These are phyloP conservation scores for Ceratina australensis DNA, from an alignment of 1,140 invertebrate genomes.

Conservation along the genomic window DNA sequence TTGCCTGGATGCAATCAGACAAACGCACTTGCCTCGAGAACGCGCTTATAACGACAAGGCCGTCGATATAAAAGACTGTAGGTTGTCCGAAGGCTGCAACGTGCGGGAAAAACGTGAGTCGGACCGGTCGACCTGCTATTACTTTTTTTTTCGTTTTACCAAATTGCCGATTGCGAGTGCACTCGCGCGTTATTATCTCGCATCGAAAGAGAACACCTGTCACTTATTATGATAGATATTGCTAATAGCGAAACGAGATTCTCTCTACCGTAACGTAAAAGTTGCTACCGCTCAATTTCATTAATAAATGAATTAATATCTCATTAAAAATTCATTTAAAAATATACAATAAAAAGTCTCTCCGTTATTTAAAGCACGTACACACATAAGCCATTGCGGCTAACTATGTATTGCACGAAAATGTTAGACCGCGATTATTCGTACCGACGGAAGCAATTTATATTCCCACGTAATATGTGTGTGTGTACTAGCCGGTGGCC, in stretches of 20 bases:
- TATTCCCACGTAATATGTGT: neutral
- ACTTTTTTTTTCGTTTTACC: conserved; percentile 6
- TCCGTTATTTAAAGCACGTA: no score
- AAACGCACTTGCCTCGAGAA: conserved; percentile 26
- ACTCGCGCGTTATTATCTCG: conserved; percentile 15
- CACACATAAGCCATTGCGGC: no score
- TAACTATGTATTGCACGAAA: no score
- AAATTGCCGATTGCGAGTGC: conserved; percentile 8
- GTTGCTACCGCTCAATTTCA: no score
- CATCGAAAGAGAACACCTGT: neutral
- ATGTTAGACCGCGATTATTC: neutral
- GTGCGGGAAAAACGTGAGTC: conserved; percentile 41
- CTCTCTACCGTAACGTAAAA: no score
- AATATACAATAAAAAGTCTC: no score
- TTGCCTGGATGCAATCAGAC: conserved; percentile 32
- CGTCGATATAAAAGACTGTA: conserved; percentile 40
- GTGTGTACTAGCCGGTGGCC: neutral
- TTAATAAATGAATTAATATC: no score
- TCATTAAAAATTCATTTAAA: no score
- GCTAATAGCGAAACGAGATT: neutral
- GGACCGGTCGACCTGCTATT: conserved; percentile 10
- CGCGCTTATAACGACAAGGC: conserved; percentile 41
- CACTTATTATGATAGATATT: neutral
- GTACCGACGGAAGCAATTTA: neutral
- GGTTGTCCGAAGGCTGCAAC: conserved; percentile 24